Evolutionary conservation across 2,113 vertebrate species (phyloP).

Genomic region (Brachyhypopomus gauderio): DNA sequence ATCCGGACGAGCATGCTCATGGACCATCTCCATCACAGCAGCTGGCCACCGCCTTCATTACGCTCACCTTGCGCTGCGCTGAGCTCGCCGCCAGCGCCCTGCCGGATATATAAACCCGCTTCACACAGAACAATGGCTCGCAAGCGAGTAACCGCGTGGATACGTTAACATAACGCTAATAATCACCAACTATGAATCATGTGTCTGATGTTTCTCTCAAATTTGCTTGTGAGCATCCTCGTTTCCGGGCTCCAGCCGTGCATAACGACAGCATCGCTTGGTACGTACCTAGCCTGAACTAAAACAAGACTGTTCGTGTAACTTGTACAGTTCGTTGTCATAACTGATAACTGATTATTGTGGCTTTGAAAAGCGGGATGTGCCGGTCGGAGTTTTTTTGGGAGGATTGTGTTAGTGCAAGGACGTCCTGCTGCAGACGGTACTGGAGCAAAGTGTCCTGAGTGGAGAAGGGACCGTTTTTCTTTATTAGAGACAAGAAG

Average conservation of each 20-base stretch:
- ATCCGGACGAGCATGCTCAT: neutral
- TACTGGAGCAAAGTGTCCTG: constrained; percentile 49
- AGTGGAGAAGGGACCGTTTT: constrained; percentile 26
- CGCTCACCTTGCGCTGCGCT: too few relatives aligned
- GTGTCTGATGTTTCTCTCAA: constrained; percentile 78
- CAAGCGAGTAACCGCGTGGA: constrained; percentile 65
- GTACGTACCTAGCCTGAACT: constrained; percentile 65
- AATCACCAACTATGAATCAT: constrained; percentile 82
- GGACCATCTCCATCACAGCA: neutral
- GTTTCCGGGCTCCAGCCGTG: constrained; percentile 71
- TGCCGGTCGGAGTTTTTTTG: neutral
- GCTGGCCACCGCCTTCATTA: constrained; percentile 71
- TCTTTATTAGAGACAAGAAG: constrained; percentile 6
- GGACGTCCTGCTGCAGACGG: constrained; percentile 39
- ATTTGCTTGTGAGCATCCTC: constrained; percentile 75
- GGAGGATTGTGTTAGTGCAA: constrained; percentile 22
- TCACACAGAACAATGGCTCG: constrained; percentile 67
- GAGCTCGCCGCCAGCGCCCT: constrained; percentile 47
- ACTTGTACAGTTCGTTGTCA: neutral
- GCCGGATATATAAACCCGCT: constrained; percentile 66
- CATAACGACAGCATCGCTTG: constrained; percentile 72
- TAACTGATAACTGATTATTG: neutral
- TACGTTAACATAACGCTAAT: constrained; percentile 72
- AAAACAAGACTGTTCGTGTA: neutral
- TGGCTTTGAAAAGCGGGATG: neutral